phyloP scores from a whole-genome alignment of 2,113 vertebrate species.

The Vanacampus margaritifer region DNA sequence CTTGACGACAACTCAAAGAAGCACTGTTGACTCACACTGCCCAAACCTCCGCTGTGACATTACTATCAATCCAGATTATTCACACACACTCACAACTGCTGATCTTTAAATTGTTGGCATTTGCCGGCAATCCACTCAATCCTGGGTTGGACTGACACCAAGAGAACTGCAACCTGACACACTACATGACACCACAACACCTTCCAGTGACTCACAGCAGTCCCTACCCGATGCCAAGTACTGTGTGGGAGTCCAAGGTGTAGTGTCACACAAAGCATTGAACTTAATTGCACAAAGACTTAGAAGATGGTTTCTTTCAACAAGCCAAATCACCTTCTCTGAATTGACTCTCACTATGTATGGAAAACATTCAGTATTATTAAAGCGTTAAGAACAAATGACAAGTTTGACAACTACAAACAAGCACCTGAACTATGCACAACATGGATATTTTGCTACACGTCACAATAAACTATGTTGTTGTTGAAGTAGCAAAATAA shows the following conservation, averaged over 20 bases:
- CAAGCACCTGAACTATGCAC: too few species aligned
- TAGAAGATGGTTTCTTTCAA: neutral
- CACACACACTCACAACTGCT: too few species aligned
- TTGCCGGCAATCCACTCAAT: conserved; percentile 15
- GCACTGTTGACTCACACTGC: too few species aligned
- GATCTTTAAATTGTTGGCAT: conserved; percentile 40
- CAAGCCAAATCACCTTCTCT: neutral
- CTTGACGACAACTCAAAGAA: too few species aligned
- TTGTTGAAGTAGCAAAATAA: too few species aligned
- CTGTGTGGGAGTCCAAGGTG: neutral
- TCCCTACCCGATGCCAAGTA: conserved; percentile 21
- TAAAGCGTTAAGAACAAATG: too few species aligned
- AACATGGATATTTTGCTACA: too few species aligned
- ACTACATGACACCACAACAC: conserved; percentile 17
- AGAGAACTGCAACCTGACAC: conserved; percentile 30
- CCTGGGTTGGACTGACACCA: conserved; percentile 25
- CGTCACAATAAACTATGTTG: too few species aligned
- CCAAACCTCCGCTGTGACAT: neutral
- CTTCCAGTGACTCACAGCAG: conserved; percentile 13
- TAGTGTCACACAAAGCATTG: neutral
- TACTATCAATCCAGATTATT: too few species aligned
- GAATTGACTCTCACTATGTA: neutral
- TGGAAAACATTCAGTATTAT: too few species aligned
- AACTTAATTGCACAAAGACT: neutral
- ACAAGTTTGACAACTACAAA: too few species aligned